These are phyloP conservation scores for Trisateles emortualis DNA, from an alignment of 2,888 invertebrate genomes.

Conservation along the genomic window DNA sequence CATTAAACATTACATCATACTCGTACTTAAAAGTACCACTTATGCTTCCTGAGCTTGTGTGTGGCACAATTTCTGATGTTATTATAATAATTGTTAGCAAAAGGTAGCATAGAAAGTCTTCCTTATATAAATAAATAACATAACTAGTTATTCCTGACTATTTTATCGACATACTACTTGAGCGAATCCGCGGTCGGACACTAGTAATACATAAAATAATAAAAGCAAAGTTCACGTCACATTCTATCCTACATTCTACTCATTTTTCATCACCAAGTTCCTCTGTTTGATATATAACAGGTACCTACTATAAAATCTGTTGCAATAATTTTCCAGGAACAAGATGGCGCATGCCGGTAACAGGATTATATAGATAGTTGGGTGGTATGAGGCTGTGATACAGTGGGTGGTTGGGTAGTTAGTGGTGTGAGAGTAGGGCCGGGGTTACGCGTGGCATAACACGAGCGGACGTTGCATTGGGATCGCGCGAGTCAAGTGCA, in stretches of 20 bases:
- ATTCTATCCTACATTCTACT: background rate
- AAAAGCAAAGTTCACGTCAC: background rate
- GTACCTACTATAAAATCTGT: constrained; percentile 22
- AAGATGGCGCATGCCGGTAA: constrained; percentile 62
- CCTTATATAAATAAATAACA: too few species aligned
- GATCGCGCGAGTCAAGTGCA: constrained; percentile 78
- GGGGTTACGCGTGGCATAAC: constrained; percentile 62
- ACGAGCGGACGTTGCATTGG: constrained; percentile 77
- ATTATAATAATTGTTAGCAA: too few species aligned
- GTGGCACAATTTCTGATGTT: too few species aligned
- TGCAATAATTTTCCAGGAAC: constrained; percentile 44
- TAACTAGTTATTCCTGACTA: too few species aligned
- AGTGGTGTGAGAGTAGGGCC: constrained; percentile 43
- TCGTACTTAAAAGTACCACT: too few species aligned
- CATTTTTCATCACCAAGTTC: background rate
- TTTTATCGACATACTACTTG: too few species aligned
- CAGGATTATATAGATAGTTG: constrained; percentile 48
- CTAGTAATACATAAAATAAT: too few species aligned
- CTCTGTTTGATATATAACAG: constrained; percentile 7
- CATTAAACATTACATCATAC: too few species aligned
- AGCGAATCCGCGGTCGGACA: too few species aligned
- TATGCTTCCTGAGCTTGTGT: too few species aligned
- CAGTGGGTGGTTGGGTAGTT: constrained; percentile 33
- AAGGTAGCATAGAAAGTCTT: too few species aligned
- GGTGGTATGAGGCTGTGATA: constrained; percentile 39